Evolutionary conservation across 2,888 invertebrate species (phyloP), one percentile per base, ranked within the genome.

Genomic region (Miltochrista miniata): DNA sequence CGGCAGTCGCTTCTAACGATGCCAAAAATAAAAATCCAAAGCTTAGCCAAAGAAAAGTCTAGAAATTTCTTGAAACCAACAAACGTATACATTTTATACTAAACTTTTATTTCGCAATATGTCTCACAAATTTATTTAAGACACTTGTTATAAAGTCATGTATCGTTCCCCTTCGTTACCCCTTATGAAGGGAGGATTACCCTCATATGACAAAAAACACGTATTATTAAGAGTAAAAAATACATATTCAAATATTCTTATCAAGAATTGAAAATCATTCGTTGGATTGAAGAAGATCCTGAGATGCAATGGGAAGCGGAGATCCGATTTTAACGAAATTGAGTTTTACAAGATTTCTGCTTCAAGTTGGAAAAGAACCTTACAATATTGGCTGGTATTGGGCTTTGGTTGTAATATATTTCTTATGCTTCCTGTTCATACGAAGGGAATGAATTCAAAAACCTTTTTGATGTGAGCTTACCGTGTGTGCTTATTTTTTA

Each of bases 231-330:
- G 76, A 75, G 70, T 69, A 68, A 71, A 72, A 72, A 71, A 68
- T 69, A 59, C 56, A 59, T 72, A 74, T 69, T 64, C 66, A 76
- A 82, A 81, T 82, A 81, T 77, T 72, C 80, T 84, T 84, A 85
- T 81, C 81, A 82, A 62, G 80, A 83, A 84, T 85, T 83, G 83
- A 76, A 67, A 83, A 85, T 85, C 85, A 79, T 79, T 79, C 76
- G 70, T 71, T 64, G 72, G 72, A 68, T 71, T 54, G 67, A 61
- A 68, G 70, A 68, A 71, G 72, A 61, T 55, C 71, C 56, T 61
- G 53, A 66, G 67, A 64, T 76, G 79, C 74, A 76, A 68, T 73
- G 68, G 60, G 74, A 71, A 64, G 68, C 71, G 63, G 59, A 68
- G 76, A 83, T 84, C 82, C 70, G 80, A 84, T 83, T 79, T 81